Base-by-base conservation (phyloP, 1,140 invertebrate genomes). In the Ganaspis sp. region DNA sequence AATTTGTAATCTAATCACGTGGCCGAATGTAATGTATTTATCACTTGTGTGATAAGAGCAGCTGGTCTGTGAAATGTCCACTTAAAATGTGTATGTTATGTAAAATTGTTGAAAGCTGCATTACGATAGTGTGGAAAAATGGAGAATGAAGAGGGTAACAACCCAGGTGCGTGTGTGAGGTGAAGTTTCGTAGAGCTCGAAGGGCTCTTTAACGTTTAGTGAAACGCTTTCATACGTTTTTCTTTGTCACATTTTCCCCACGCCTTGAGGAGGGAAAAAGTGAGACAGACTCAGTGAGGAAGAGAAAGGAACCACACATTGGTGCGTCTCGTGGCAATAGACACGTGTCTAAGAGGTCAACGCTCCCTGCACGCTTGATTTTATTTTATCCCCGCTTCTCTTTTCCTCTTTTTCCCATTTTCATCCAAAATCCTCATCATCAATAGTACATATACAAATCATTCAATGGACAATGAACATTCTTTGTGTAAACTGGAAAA, bases 271-370 rank as follows among this genome's bases (percentile, higher is more conserved):
- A 23, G 19, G 38, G n/a, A 37, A 34, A 72, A 23, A 72, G 40
- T 42, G 26, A 64, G 38, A 74, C 9, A 34, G 12, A 34, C 17
- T 23, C 9, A 37, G 45, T 29, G n/a, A 69, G 9, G 12, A 9
- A 17, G 29, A 21, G 42, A 71, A 15, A 74, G 64, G 73, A 73
- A 80, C 73, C 40, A 76, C 75, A 77, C 70, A 74, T 80, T 81
- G 53, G 72, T 85, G 77, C 78, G 70, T 76, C 80, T 78, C 81
- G 81, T 86, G 83, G 71, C 81, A 40, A 70, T 73, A 29, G 80
- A 80, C 86, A 86, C 85, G 84, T 87, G 86, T 73, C 79, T 69
- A 64, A 82, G 86, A 85, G 86, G 86, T 87, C 86, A 71, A 82
- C 84, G 85, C 75, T 83, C 86, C 79, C 70, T 64, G 75, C 75